phyloP scores from a whole-genome alignment of 1,140 invertebrate genomes.

The Pachypeltis micranthus region DNA sequence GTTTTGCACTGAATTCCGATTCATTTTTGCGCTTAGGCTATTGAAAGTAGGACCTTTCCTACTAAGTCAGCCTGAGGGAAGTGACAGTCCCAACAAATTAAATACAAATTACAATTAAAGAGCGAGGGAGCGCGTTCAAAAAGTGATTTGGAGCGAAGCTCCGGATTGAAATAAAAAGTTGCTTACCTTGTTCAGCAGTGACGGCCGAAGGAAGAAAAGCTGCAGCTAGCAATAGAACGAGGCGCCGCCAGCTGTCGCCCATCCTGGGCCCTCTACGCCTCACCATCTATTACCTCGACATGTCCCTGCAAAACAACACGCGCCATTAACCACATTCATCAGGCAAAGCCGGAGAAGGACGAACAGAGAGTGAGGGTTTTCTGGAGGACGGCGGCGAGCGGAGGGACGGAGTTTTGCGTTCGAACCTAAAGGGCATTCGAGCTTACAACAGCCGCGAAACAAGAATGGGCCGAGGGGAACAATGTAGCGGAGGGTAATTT shows the following conservation, averaged over 20 bases:
- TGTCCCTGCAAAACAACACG: slow-evolving; percentile 11
- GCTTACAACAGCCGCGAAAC: not conserved
- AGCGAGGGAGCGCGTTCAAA: too few species aligned
- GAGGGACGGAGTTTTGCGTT: too few species aligned
- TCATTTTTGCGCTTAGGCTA: too few species aligned
- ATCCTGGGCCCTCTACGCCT: slow-evolving; percentile 17
- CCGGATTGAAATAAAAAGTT: too few species aligned
- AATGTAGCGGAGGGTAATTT: not conserved
- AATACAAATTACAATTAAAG: too few species aligned
- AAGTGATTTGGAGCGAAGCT: too few species aligned
- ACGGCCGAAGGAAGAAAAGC: slow-evolving; percentile 7
- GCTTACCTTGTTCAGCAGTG: slow-evolving; percentile 10
- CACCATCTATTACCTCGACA: slow-evolving; percentile 11
- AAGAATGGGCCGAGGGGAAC: not conserved
- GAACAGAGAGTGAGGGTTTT: too few species aligned
- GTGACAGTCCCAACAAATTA: too few species aligned
- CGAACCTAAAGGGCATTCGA: not conserved
- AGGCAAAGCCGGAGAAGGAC: not conserved
- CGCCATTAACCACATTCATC: slow-evolving; percentile 9
- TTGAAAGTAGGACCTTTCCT: too few species aligned
- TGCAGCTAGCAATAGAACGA: slow-evolving; percentile 4
- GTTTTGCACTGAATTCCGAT: too few species aligned
- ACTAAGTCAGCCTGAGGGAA: too few species aligned
- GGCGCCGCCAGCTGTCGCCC: slow-evolving; percentile 17
- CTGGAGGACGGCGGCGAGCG: too few species aligned